phyloP scores from a whole-genome alignment of 2,113 vertebrate genomes.

The Leucopsar rothschildi region DNA sequence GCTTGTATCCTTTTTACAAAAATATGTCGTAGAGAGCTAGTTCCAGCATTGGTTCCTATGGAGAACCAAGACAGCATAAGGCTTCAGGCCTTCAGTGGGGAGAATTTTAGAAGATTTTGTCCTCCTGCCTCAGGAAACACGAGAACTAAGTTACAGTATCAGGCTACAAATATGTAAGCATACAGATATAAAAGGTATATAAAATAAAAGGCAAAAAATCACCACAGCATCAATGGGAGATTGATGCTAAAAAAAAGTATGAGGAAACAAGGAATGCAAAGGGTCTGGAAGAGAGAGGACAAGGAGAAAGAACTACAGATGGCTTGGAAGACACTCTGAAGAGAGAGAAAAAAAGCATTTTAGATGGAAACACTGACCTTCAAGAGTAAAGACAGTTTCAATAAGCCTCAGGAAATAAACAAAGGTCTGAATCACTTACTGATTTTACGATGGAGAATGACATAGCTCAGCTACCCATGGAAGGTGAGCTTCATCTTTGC shows the following conservation, averaged over 20 bases:
- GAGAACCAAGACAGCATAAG: neutral
- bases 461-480: neutral
- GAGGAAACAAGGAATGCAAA: neutral
- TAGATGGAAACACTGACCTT: neutral
- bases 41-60: neutral
- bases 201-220: neutral
- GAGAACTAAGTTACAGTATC: neutral
- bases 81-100: neutral
- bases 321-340: neutral
- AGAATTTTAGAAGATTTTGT: neutral
- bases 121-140: neutral
- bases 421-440: neutral
- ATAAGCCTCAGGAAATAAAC: neutral
- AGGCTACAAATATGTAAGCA: neutral
- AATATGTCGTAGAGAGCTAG: neutral
- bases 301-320: neutral
- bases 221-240: neutral
- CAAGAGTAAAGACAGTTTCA: neutral
- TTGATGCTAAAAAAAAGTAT: neutral
- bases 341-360: neutral
- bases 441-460: neutral
- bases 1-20: neutral
- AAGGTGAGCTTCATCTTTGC: neutral
- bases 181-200: neutral
- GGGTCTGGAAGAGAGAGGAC: neutral